Evolutionary conservation across 2,888 invertebrate species (phyloP), one percentile per base, ranked within the genome.

Genomic region (Apodemia duryi): DNA sequence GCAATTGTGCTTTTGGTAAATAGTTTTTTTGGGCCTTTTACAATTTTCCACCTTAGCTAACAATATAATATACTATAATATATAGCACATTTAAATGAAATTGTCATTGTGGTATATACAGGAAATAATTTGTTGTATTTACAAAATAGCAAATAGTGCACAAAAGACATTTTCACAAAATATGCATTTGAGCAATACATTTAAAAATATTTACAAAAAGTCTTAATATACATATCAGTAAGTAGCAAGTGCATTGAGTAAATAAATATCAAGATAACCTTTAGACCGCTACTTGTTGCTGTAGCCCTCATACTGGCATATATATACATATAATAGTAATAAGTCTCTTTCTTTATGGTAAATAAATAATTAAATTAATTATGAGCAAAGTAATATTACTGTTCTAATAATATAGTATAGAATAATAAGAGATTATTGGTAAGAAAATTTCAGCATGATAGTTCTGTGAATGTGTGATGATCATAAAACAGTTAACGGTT

Each of bases 181-280:
- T 91, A 91, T 89, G 88, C 90, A 87, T 90, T 91, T 91, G 91
- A 91, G 91, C 91, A 91, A 89, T 88, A 90, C 82, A 79, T 86
- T 86, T 85, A 75, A 85, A 83, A 86, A 83, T 87, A 87, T 89
- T 86, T 89, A 88, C 86, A 89, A 81, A 85, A 86, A 87, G 84
- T 81, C 62, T 63, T n/a, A 10, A 57, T 63, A 66, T 66, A 66
- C 67, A 54, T 54, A 54, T 54, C 54, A 5, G 28, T 54, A 54
- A 54, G 54, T 54, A 54, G 54, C 54, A 54, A 54, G 54, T 54
- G 54, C 54, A 28, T 29, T 28, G 54, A 54, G 29, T 29, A 54
- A 54, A 21, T 54, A 28, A 63, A 43, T 70, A 70, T 64, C 65
- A 68, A 69, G 65, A 69, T 65, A 69, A 32, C 29, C 41, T 62